These are phyloP conservation scores for Stictonetta naevosa DNA, from an alignment of 2,113 vertebrate species.

Conservation along the genomic window DNA sequence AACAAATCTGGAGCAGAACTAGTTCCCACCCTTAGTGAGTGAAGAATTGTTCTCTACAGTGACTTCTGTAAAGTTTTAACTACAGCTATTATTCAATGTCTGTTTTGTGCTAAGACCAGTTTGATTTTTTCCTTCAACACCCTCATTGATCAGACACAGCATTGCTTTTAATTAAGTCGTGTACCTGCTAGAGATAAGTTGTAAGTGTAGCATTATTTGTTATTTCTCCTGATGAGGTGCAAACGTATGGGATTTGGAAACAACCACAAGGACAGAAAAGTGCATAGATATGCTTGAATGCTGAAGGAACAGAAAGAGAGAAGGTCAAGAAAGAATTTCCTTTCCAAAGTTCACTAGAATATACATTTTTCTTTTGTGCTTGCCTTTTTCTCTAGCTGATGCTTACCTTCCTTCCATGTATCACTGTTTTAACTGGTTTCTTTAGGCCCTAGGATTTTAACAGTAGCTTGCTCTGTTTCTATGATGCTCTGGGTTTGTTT, in stretches of 20 bases:
- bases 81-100: neutral
- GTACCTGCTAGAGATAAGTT: neutral
- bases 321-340: neutral
- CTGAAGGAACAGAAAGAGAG: neutral
- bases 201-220: neutral
- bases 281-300: neutral
- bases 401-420: neutral
- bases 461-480: neutral
- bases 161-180: conserved; percentile 8
- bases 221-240: neutral
- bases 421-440: neutral
- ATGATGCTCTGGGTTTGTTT: neutral
- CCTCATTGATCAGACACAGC: neutral
- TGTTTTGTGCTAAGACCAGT: neutral
- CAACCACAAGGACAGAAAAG: neutral
- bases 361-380: neutral
- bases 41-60: neutral
- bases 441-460: neutral
- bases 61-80: neutral
- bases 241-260: neutral
- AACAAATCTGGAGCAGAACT: neutral
- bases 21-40: neutral
- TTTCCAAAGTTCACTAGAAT: neutral
- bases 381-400: neutral
- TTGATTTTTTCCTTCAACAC: neutral